Evolutionary conservation across 2,113 vertebrate genomes (phyloP).

Genomic region (Phaetusa simplex): DNA sequence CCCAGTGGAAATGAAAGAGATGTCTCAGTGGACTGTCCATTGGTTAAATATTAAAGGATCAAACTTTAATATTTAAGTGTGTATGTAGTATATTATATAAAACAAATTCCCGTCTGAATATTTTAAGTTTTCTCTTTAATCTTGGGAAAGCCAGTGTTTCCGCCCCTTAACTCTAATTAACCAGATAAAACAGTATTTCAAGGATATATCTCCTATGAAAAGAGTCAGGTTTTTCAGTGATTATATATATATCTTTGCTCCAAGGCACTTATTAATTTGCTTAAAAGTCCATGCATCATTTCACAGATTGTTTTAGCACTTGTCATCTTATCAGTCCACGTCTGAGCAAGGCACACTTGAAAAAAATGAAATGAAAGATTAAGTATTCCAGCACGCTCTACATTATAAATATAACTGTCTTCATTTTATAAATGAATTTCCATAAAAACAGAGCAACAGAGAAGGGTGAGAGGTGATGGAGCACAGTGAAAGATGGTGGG

Average conservation of each 20-base stretch:
- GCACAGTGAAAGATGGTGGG: background rate
- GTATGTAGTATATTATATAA: conserved; percentile 41
- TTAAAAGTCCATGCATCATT: conserved; percentile 49
- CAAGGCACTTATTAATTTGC: conserved; percentile 40
- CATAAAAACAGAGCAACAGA: conserved; percentile 39
- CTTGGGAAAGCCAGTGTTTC: background rate
- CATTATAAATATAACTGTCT: conserved; percentile 63
- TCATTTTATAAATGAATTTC: conserved; percentile 60
- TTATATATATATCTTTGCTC: conserved; percentile 27
- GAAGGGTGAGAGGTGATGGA: conserved; percentile 40
- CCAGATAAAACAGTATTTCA: conserved; percentile 48
- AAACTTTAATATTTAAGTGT: conserved; percentile 75
- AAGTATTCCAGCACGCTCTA: conserved; percentile 44
- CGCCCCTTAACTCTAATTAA: conserved; percentile 38
- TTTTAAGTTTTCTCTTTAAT: conserved; percentile 48
- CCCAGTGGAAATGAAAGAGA: conserved; percentile 73
- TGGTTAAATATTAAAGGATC: conserved; percentile 76
- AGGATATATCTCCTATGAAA: conserved; percentile 51
- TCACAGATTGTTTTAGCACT: conserved; percentile 57
- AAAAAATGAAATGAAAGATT: conserved; percentile 65
- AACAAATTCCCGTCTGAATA: conserved; percentile 58
- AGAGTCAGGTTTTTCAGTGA: conserved; percentile 27
- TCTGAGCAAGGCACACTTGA: conserved; percentile 26
- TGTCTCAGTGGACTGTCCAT: conserved; percentile 57
- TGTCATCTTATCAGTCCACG: conserved; percentile 32